Base-by-base conservation (phyloP, 2,888 invertebrate genomes). In the Scaptomyza flava region DNA sequence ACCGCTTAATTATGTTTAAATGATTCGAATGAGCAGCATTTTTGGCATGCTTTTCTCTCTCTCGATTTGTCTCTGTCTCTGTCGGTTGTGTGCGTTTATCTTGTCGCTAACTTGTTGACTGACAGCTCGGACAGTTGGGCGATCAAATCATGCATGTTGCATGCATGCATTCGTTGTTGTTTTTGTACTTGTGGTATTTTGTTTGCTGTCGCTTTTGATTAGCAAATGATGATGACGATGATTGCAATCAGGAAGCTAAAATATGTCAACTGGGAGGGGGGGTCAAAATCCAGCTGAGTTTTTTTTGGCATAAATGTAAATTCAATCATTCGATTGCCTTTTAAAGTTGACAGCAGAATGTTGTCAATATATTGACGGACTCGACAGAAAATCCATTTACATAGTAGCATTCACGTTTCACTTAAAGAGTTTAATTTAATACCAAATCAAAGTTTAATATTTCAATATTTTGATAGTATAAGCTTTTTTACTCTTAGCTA, bases 1-100 rank as follows among this genome's bases (percentile, higher is more conserved):
- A 74, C 67, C 63, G 77, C 72, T 81, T 84, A 77, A 81, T 81
- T 82, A 82, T 81, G 83, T 69, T 83, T 72, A 70, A 83, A 76
- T 72, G 79, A 77, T 79, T 71, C 83, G 81, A 79, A 82, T 83
- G 71, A 73, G 76, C 64, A 62, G 79, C 81, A 82, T 82, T 81
- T 81, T 80, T 84, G 73, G 74, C 81, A 72, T 81, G 70, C 81
- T 61, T 60, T 11, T 9, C 36, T 27, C 4, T 36, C 14, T 12
- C 14, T 9, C 20, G 20, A 33, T 48, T 17, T 31, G 17, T 53
- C 9, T 42, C 9, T 42, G n/a, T 48, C 1, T 36, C 17, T 17
- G 17, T 17, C 17, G 17, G 17, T 17, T 7, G 6, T 43, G 3
- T 56, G 62, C 63, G 61, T 81, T 79, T 72, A 79, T 72, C 72